Evolutionary conservation across 2,797 vertebrate genomes (phyloP), one percentile per base, ranked within the genome.

Genomic region (Anas bernieri): DNA sequence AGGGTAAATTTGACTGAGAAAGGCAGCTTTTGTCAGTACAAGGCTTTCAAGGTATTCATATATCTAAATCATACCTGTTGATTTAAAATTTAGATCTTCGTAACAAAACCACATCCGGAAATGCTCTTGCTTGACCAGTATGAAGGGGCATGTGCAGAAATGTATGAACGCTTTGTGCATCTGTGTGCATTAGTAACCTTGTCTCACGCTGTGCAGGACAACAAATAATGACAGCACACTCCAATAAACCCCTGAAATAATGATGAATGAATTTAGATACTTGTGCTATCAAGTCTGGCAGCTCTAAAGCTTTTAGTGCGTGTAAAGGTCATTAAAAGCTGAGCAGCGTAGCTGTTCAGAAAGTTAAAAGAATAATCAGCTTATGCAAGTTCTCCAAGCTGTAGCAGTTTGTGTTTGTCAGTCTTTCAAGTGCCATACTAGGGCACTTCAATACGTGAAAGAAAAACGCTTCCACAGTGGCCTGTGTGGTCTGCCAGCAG

Each of bases 341-440:
- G 52, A 28, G n/a, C 59, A 39, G 23, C 54, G 31, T 31, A 75
- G 64, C 63, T 81, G 31, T 78, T 95, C 26, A 83, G 73, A 72
- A 91, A 78, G 69, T 50, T 83, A 52, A 83, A 92, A 90, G 78
- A 93, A 86, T 85, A 74, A 58, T 94, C n/a, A 20, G 54, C 35
- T 96, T 89, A 66, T 91, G 33, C 26, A 70, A 7, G 80, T 88
- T 93, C 48, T 67, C 96, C 55, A 91, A 72, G 26, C 37, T 69
- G 14, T 87, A 93, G 23, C 70, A 79, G 39, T 88, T 82, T 50
- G 69, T 94, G 68, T 95, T 94, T 94, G 91, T 92, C 66, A 81
- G 85, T 72, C 67, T 90, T 89, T 95, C 82, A 95, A 96, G 95
- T 90, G 63, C 79, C 75, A 39, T 89, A 61, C 56, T 73, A 75